Percentiles rank a stretch among this genome's conserved stretches.
These are phyloP conservation scores for Valencia hispanica DNA, from an alignment of 2,797 vertebrate species.

Conservation along the genomic window DNA sequence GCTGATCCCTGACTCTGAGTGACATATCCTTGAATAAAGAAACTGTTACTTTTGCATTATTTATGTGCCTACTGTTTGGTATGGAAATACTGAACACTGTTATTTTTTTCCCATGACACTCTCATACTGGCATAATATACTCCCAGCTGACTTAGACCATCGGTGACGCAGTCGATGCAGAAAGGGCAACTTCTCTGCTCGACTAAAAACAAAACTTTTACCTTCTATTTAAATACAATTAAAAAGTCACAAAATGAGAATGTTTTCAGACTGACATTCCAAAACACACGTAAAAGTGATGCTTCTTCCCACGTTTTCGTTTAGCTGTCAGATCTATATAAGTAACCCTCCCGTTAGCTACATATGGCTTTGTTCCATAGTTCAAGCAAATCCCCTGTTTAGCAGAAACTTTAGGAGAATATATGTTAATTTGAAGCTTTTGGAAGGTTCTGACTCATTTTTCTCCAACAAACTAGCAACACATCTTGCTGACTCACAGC, in stretches of 20 bases:
- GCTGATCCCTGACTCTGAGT: slow-evolving; percentile 66
- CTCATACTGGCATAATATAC: slow-evolving; percentile 13
- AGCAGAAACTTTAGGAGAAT: slow-evolving; percentile 34
- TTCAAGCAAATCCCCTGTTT: slow-evolving; percentile 18
- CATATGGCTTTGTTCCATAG: background rate
- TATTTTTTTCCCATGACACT: slow-evolving; percentile 43
- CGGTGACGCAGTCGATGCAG: slow-evolving; percentile 16
- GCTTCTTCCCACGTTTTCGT: slow-evolving; percentile 13
- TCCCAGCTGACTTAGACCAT: slow-evolving; percentile 38
- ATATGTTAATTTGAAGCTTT: slow-evolving; percentile 35
- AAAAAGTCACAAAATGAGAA: slow-evolving; percentile 4
- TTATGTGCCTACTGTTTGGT: slow-evolving; percentile 64
- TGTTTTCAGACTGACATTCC: background rate
- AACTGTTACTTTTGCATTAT: slow-evolving; percentile 69
- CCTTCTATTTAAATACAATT: slow-evolving; percentile 15
- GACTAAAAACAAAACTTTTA: slow-evolving; percentile 12
- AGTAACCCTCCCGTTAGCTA: slow-evolving; percentile 6
- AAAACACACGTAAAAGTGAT: slow-evolving; percentile 19
- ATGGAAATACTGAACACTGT: slow-evolving; percentile 61
- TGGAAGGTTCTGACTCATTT: background rate
- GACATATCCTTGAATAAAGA: slow-evolving; percentile 66
- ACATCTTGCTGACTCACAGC: slow-evolving; percentile 44
- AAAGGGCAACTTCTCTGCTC: slow-evolving; percentile 24
- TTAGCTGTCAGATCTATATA: slow-evolving; percentile 6
- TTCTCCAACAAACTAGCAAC: slow-evolving; percentile 35